These are phyloP conservation scores for Abramis brama DNA, from an alignment of 2,113 vertebrate genomes.

Conservation along the genomic window DNA sequence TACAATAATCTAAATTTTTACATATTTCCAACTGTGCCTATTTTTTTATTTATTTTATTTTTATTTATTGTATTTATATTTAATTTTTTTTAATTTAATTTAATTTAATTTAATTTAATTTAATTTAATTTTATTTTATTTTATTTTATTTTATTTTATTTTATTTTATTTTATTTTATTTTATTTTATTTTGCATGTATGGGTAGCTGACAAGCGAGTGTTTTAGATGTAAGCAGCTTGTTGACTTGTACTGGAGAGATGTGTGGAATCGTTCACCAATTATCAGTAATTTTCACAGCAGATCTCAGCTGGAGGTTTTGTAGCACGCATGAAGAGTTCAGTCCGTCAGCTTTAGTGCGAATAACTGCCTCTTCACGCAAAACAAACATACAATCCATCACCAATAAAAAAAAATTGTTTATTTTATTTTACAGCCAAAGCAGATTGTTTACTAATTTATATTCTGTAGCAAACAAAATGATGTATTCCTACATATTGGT, in stretches of 20 bases:
- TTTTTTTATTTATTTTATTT: background rate
- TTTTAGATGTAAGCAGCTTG: background rate
- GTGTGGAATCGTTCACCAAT: slow-evolving; percentile 32
- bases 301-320: background rate
- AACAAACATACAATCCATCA: background rate
- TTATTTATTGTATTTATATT: too few species aligned
- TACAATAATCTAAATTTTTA: too few species aligned
- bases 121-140: too few species aligned
- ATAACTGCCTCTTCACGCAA: background rate
- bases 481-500: background rate
- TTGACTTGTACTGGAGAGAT: background rate
- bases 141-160: background rate
- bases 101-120: too few species aligned
- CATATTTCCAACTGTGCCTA: too few species aligned
- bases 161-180: background rate
- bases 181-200: background rate
- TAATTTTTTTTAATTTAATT: too few species aligned
- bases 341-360: background rate
- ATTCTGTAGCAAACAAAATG: background rate
- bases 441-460: background rate
- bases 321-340: background rate
- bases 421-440: background rate
- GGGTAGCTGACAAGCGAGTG: background rate
- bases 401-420: background rate
- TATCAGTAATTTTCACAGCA: slow-evolving; percentile 16